Evolutionary conservation across 2,888 invertebrate species (phyloP), one percentile per base, ranked within the genome.

Genomic region (Amblyjoppa proteus): DNA sequence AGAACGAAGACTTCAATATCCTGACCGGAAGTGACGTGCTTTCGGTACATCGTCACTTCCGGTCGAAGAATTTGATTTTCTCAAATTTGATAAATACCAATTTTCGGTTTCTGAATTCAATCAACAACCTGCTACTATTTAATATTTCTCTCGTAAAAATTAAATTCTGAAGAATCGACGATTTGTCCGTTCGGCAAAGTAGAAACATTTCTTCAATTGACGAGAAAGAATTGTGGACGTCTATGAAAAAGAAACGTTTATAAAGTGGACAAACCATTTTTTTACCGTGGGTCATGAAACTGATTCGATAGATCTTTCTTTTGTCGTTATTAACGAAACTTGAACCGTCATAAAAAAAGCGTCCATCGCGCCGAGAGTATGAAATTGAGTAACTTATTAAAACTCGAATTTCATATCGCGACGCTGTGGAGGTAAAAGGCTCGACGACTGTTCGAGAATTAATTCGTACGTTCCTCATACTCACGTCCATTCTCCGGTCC

Each of bases 381-480:
- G 16, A 64, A 64, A 34, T 34, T 7, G 7, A 9, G 16, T 41
- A 41, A 2, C 31, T 64, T 7, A 34, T 34, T 11, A n/a, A 64
- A n/a, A 64, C 16, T 13, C 64, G 34, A 28, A 34, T 64, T 64
- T 64, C n/a, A 16, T 3, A 31, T 34, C n/a, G 64, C 7, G 16
- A 13, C 61, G 28, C 31, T 16, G 28, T 16, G 61, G 13, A 16
- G 28, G 31, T 31, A 28, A 61, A 61, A 66, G 38, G 41, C 9
- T 16, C 16, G n/a, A 6, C n/a, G n/a, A 20, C 25, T 68, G 11
- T 41, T 41, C 9, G 68, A 16, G 25, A 3, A 68, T 25, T 68
- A 38, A 68, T 38, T 66, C 41, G 16, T 68, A 41, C 41, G 68
- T 7, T 64, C 20, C 68, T 68, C 41, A 41, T 68, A 68, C 3